Evolutionary conservation across 2,888 invertebrate species (phyloP), one percentile per base, ranked within the genome.

Genomic region (Caenorhabditis macrosperma): DNA sequence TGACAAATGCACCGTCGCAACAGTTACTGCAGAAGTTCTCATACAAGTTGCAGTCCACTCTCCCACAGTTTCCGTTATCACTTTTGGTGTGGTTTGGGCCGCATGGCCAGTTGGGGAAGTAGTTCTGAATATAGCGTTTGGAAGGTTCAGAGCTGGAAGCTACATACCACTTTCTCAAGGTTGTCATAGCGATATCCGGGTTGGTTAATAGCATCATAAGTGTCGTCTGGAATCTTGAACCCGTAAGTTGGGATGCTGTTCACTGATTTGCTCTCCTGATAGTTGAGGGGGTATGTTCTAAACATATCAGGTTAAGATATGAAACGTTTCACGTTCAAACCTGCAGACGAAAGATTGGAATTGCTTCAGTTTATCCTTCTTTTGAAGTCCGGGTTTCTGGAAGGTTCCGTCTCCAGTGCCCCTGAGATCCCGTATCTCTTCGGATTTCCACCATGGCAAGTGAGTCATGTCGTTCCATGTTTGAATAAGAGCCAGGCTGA

Each of bases 311-410:
- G 33, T 33, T 46, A 4, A 4, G 10, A 15, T 10, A 3, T 10
- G n/a, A 41, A 15, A 41, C n/a, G 6, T 6, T 10, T 10, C 3
- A n/a, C 41, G 15, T 6, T 3, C 41, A 15, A 15, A 76, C 81
- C 81, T 82, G 79, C 84, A 85, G 26, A 67, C 54, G 41, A 82
- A 85, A 7, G 88, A 86, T 44, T 88, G 88, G 74, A 87, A 88
- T 50, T 86, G 82, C 33, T 81, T 83, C 24, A 87, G 44, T 2
- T 38, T 64, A 38, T 86, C 85, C 1, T 78, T 78, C 57, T 85
- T 86, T 61, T 82, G 76, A 22, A 88, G 63, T 54, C 80, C 82
- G 0, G 86, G 83, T 20, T 86, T 86, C 67, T 86, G 86, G 60
- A 86, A 84, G 12, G 86, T 78, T 17, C 88, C 88, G 77, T 88